A percentile compares a stretch with the other conserved stretches of the same genome.
Conservation (phyloP, 2,113 vertebrate genomes). For the Macquaria australasica region DNA sequence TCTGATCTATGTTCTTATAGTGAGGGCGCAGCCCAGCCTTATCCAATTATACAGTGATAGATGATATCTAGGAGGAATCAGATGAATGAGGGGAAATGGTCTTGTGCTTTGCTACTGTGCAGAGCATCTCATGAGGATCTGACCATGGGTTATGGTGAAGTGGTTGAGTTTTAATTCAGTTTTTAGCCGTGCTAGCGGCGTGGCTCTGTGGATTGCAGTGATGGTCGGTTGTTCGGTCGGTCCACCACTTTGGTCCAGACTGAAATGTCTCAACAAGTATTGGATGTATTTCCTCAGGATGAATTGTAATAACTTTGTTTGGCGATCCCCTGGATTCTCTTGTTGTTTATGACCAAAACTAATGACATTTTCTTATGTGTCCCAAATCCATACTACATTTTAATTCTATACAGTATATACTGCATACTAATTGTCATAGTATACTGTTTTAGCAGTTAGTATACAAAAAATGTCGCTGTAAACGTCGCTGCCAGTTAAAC, state of each 20-base stretch:
- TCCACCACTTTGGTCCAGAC: background rate
- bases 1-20: constrained; percentile 14
- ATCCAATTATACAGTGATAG: constrained; percentile 8
- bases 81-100: background rate
- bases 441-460: background rate
- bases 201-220: background rate
- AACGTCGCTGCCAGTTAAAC: background rate
- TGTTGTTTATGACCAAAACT: background rate
- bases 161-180: background rate
- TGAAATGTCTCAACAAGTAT: background rate
- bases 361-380: background rate
- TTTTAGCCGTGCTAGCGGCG: background rate
- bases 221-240: no score
- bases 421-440: background rate
- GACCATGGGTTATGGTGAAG: background rate
- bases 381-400: background rate
- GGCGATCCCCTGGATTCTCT: background rate
- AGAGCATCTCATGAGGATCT: background rate
- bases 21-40: background rate
- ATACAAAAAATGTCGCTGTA: background rate
- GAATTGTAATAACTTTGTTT: background rate
- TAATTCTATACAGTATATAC: background rate
- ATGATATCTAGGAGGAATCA: constrained; percentile 6
- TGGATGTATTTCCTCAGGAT: background rate
- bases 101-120: background rate